These are phyloP conservation scores for Apamea crenata DNA, from an alignment of 2,888 invertebrate species.

Conservation along the genomic window DNA sequence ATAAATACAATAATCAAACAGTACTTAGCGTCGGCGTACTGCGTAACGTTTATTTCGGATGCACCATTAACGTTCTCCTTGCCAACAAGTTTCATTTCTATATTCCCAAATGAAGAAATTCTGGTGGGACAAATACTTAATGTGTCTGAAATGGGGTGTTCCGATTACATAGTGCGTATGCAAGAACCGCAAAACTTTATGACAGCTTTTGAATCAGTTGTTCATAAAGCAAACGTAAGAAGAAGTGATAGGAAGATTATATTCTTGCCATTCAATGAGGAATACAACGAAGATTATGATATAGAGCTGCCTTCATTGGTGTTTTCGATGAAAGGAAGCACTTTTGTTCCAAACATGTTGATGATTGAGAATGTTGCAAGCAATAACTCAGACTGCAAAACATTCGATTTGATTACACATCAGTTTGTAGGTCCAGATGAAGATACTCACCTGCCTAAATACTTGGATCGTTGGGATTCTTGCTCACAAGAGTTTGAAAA, in stretches of 20 bases:
- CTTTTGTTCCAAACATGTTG: slow-evolving; percentile 81
- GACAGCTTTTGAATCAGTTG: slow-evolving; percentile 80
- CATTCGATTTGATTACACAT: slow-evolving; percentile 83
- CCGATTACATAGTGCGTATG: slow-evolving; percentile 84
- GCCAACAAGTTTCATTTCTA: slow-evolving; percentile 71
- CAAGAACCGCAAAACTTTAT: slow-evolving; percentile 81
- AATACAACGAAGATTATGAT: slow-evolving; percentile 55
- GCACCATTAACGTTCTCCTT: slow-evolving; percentile 68
- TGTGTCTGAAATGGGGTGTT: slow-evolving; percentile 86
- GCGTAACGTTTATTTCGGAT: slow-evolving; percentile 81
- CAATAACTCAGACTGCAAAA: slow-evolving; percentile 65
- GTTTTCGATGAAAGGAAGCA: slow-evolving; percentile 77
- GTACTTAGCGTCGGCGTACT: slow-evolving; percentile 79
- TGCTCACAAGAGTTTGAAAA: slow-evolving; percentile 77
- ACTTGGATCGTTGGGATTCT: slow-evolving; percentile 85
- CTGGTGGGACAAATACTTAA: slow-evolving; percentile 74
- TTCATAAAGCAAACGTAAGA: slow-evolving; percentile 80
- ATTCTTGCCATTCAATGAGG: slow-evolving; percentile 75
- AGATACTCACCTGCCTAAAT: slow-evolving; percentile 72
- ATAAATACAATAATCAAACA: slow-evolving; percentile 76
- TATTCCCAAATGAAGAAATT: slow-evolving; percentile 70
- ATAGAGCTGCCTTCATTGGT: slow-evolving; percentile 68
- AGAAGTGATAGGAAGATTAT: slow-evolving; percentile 86
- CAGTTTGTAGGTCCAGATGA: slow-evolving; percentile 80
- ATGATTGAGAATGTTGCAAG: slow-evolving; percentile 69